Base-by-base conservation (phyloP, 1,140 invertebrate species). In the Cyphomyrmex costatus region DNA sequence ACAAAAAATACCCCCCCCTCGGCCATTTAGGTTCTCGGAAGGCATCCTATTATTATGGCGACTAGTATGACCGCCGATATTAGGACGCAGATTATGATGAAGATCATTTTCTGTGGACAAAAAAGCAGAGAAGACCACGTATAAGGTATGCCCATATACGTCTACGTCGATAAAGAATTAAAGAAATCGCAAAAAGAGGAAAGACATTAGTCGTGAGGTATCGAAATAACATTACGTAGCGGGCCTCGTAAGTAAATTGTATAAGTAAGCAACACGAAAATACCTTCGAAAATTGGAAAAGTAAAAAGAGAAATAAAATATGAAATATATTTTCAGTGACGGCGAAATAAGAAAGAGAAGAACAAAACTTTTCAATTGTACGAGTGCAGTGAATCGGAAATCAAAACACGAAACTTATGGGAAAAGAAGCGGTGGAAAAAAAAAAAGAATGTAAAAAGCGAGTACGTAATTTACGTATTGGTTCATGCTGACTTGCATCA, bases 91-190 rank as follows among this genome's bases (percentile, higher is more conserved):
- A 97, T 97, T 95, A 97, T 96, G 96, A 97, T 97, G 96, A 97
- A 96, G 96, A 97, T 97, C 96, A 97, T 97, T 98, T 98, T 98
- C 97, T 98, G 97, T 95, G 97, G 97, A 96, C 96, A 97, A 93
- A 97, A 97, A 96, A 95, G 94, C 77, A 90, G 19, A 85, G 12
- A 60, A 21, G 68, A 42, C 79, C 53, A 82, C 24, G 56, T 60
- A 71, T 83, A 27, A 83, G 53, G 8, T 68, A 71, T 36, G 33
- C 16, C 30, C 7, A 14, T 51, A 16, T 46, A 53, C 61, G 14
- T 27, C 49, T 58, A 42, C 30, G 14, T 66, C 36, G 14, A 49
- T 19, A 6, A 86, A 74, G 12, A 60, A 58, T 66, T n/a, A n/a
- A 76, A 80, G 19, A 56, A 51, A 71, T 88, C 24, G 71, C 12